Percentiles rank a stretch among this genome's conserved stretches.
phyloP scores from a whole-genome alignment of 1,140 invertebrate species.

The Parasteatoda tepidariorum region DNA sequence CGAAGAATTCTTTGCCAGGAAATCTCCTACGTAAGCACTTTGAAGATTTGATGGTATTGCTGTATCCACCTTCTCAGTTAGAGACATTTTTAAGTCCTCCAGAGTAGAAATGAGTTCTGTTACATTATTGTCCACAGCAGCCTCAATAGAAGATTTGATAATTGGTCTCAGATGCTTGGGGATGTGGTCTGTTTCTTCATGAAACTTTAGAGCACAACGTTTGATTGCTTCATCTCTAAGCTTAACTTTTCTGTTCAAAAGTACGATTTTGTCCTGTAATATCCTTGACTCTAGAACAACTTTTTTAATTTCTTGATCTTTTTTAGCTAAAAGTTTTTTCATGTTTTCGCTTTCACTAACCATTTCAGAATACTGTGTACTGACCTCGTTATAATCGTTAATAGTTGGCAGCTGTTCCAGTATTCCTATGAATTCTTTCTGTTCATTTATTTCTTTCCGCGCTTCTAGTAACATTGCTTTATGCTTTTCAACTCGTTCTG shows the following conservation, averaged over 20 bases:
- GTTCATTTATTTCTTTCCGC: neutral
- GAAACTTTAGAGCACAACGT: slow-evolving; percentile 23
- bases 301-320: slow-evolving; percentile 17
- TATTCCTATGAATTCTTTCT: slow-evolving; percentile 5
- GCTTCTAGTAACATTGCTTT: slow-evolving; percentile 4
- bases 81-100: slow-evolving; percentile 13
- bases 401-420: neutral
- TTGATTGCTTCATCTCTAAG: slow-evolving; percentile 22
- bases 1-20: too few species aligned
- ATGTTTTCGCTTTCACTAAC: neutral
- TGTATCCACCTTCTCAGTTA: too few species aligned
- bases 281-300: neutral
- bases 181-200: slow-evolving; percentile 20
- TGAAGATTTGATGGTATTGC: too few species aligned
- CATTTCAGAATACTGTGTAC: slow-evolving; percentile 1
- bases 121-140: slow-evolving; percentile 13
- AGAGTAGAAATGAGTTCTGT: neutral
- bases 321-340: neutral
- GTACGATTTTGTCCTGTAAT: neutral
- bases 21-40: too few species aligned
- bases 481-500: slow-evolving; percentile 29
- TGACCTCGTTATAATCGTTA: slow-evolving; percentile 9
- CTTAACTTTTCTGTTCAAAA: slow-evolving; percentile 16
- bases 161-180: slow-evolving; percentile 19
- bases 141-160: slow-evolving; percentile 19